phyloP scores from a whole-genome alignment of 1,140 invertebrate species.

The Drosophila ohnishii region DNA sequence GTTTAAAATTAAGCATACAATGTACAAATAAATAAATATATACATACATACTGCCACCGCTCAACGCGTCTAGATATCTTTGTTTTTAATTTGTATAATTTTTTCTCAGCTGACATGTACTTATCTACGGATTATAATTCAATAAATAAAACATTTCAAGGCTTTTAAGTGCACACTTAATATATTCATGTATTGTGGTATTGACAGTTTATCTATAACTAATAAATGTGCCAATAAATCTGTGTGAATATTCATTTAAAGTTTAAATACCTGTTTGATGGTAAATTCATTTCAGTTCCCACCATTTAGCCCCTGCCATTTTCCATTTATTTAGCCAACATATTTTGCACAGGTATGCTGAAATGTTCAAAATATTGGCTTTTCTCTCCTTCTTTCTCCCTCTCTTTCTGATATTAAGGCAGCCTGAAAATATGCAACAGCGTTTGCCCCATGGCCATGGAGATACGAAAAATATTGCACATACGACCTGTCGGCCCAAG shows the following conservation, averaged over 20 bases:
- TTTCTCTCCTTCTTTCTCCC: background rate
- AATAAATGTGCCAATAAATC: background rate
- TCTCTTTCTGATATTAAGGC: background rate
- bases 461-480: constrained; percentile 39
- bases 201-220: constrained; percentile 15
- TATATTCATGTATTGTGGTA: constrained; percentile 16
- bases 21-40: too few relatives aligned
- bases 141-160: constrained; percentile 6
- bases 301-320: constrained; percentile 13
- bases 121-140: background rate
- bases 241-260: background rate
- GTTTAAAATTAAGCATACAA: too few relatives aligned
- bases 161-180: background rate
- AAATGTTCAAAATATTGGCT: constrained; percentile 21
- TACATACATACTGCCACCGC: background rate
- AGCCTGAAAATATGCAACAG: constrained; percentile 36
- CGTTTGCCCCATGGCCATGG: constrained; percentile 5
- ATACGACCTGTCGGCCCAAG: constrained; percentile 45
- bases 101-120: background rate
- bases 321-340: constrained; percentile 7
- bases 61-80: background rate
- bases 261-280: background rate
- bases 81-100: background rate
- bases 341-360: constrained; percentile 1
- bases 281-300: constrained; percentile 5